Conservation (phyloP, 2,888 invertebrate species). For the Acrobasis repandana region DNA sequence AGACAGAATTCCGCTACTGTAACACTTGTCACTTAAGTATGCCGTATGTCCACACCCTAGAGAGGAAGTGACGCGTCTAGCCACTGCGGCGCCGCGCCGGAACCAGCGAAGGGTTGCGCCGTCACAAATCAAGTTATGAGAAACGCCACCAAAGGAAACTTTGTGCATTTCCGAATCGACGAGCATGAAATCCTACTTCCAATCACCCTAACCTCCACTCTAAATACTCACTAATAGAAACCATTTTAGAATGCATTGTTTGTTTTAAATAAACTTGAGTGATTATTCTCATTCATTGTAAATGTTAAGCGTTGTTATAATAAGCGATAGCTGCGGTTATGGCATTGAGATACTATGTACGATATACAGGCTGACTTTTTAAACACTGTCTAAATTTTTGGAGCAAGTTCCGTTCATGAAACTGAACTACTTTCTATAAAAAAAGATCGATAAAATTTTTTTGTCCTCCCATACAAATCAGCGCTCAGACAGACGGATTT, state of each 20-base stretch:
- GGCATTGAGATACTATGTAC: background rate
- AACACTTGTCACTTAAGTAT: background rate
- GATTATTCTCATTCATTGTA: conserved; percentile 55
- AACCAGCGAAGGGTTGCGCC: conserved; percentile 77
- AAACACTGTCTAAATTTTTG: too few relatives aligned
- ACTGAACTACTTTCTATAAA: too few relatives aligned
- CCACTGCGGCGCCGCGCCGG: conserved; percentile 77
- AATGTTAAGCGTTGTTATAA: conserved; percentile 39
- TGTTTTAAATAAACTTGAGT: conserved; percentile 47
- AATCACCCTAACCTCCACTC: conserved; percentile 41
- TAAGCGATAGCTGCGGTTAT: conserved; percentile 13
- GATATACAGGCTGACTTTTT: background rate
- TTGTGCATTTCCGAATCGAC: conserved; percentile 79
- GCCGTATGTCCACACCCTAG: conserved; percentile 18
- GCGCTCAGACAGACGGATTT: too few relatives aligned
- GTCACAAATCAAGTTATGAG: conserved; percentile 83
- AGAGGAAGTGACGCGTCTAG: conserved; percentile 76
- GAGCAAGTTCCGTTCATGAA: too few relatives aligned
- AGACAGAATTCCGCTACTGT: background rate
- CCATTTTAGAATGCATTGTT: conserved; percentile 34
- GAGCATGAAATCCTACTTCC: conserved; percentile 73
- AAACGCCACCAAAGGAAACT: conserved; percentile 82
- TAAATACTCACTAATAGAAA: conserved; percentile 45
- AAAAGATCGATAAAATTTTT: too few relatives aligned
- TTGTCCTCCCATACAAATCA: too few relatives aligned